These are phyloP conservation scores for Polyodon spathula DNA, from an alignment of 2,113 vertebrate genomes.

Conservation along the genomic window DNA sequence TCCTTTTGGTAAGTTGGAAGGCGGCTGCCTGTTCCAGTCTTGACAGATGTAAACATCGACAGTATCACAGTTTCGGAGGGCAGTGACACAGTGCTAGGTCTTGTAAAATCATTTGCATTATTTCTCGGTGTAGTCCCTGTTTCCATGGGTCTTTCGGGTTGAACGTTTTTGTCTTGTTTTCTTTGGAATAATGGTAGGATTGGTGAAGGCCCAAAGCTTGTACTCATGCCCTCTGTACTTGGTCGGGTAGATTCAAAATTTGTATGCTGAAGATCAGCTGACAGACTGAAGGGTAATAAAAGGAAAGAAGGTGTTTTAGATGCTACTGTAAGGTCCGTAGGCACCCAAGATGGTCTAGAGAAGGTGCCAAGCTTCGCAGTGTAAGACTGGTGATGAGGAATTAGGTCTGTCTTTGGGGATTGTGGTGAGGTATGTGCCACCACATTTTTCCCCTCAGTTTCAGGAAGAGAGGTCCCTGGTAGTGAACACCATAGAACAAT, in stretches of 20 bases:
- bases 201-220: neutral
- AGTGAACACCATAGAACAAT: slow-evolving; percentile 41
- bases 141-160: neutral
- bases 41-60: neutral
- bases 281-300: slow-evolving; percentile 16
- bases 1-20: neutral
- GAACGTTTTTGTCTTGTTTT: neutral
- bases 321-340: slow-evolving; percentile 12
- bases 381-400: slow-evolving; percentile 12
- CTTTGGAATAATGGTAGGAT: neutral
- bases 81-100: neutral
- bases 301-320: slow-evolving; percentile 17
- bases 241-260: neutral
- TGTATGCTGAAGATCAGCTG: slow-evolving; percentile 21
- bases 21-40: neutral
- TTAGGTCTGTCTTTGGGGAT: slow-evolving; percentile 6
- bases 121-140: neutral
- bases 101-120: neutral
- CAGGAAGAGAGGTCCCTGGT: slow-evolving; percentile 15
- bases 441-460: slow-evolving; percentile 23
- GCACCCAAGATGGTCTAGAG: neutral
- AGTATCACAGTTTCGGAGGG: neutral
- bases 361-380: slow-evolving; percentile 11
- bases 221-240: neutral
- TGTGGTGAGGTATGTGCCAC: slow-evolving; percentile 16